Conservation (phyloP, 2,113 vertebrate species). For the Cygnus atratus region DNA sequence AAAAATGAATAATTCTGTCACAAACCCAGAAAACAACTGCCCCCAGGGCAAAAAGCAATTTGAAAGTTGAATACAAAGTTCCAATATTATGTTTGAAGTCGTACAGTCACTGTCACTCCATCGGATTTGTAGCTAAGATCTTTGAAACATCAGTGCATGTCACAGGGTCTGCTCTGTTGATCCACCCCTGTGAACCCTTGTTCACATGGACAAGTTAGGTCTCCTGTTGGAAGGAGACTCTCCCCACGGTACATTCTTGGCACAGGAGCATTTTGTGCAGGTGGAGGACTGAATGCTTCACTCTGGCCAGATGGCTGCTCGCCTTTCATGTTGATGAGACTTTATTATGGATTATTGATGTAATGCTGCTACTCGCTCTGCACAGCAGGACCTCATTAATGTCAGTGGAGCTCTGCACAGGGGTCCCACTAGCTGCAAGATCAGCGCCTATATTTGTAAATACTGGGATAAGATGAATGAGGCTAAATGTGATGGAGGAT, state of each 20-base stretch:
- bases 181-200: fast-evolving
- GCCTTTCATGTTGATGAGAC: background rate
- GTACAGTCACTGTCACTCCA: background rate
- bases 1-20: background rate
- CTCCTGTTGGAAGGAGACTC: background rate
- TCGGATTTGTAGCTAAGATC: background rate
- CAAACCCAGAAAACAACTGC: background rate
- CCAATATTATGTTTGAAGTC: background rate
- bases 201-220: background rate
- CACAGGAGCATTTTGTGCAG: background rate
- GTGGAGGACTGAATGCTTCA: background rate
- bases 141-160: background rate
- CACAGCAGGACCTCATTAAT: background rate
- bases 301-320: background rate
- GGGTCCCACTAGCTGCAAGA: background rate
- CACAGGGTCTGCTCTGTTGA: background rate
- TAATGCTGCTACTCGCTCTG: background rate
- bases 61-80: background rate
- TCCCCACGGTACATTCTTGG: background rate
- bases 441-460: background rate
- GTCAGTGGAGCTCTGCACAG: background rate
- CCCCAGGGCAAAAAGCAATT: background rate
- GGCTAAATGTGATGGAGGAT: background rate
- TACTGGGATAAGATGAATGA: background rate
- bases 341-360: conserved; percentile 21